Base-by-base conservation (phyloP, 2,113 vertebrate genomes). In the Donacobius atricapilla region DNA sequence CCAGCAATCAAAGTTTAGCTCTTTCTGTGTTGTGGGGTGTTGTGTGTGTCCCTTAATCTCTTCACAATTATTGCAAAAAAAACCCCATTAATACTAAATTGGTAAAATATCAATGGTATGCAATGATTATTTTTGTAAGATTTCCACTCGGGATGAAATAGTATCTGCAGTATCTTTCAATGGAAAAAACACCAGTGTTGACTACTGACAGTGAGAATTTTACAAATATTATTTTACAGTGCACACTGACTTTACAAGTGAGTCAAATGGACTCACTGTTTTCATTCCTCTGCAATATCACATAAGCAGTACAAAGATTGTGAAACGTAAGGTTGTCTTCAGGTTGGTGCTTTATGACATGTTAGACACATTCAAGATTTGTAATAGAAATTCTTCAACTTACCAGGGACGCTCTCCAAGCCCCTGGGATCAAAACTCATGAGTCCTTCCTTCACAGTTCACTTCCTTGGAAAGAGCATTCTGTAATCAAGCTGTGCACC, bases 321-420 rank as follows among this genome's bases (percentile, higher is more conserved):
- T 14, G 15, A 89, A 84, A 54, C 0, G 0, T 33, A 68, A 81
- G 19, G 14, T 0, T 60, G 44, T 53, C 33, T 72, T 75, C 61
- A 89, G 22, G 13, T 40, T 78, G 60, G 35, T 51, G 30, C 39
- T 78, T 45, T 73, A 2, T 15, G 64, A 68, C 23, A 53, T 11
- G 31, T 31, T 42, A 71, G 61, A 56, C 11, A 79, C 6, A n/a
- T 28, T 61, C n/a, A 72, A 37, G 8, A 76, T 54, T 58, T 73
- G 12, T 28, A 58, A 71, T 2, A 75, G 23, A 31, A 86, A 79
- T 56, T 66, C 51, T 69, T 60, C 51, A 72, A 91, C 97, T 94
- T 83, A 99, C 99, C 99, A 95, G 98, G 98, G 97, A 98, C 94
- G 48, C 97, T 98, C 96, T 98, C 98, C 13, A 98, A 97, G 94